A percentile compares a stretch with the other conserved stretches of the same genome.
These are phyloP conservation scores for Maniola jurtina DNA, from an alignment of 1,140 invertebrate genomes.

Conservation along the genomic window DNA sequence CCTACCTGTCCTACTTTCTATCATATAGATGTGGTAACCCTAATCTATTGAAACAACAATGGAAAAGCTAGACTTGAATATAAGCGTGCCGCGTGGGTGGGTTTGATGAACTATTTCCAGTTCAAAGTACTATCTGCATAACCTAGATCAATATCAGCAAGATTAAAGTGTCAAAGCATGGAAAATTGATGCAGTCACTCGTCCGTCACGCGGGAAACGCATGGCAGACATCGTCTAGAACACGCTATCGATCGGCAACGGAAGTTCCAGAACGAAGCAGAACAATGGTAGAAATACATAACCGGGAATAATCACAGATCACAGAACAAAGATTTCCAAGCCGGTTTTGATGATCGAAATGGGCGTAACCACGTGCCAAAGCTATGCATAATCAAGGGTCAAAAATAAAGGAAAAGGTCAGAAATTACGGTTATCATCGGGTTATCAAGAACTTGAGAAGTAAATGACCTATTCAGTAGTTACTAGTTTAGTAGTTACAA, in stretches of 20 bases:
- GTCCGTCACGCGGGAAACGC: constrained; percentile 24
- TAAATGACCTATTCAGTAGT: not conserved
- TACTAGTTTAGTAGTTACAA: not conserved
- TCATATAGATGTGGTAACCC: too few species aligned
- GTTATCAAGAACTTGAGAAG: not conserved
- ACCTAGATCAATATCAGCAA: too few species aligned
- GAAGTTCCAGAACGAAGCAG: constrained; percentile 28
- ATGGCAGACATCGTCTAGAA: constrained; percentile 29
- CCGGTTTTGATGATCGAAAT: not conserved
- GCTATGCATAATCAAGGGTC: not conserved
- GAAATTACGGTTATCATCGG: not conserved
- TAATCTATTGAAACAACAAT: too few species aligned
- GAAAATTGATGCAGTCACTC: too few species aligned
- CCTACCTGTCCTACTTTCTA: too few species aligned
- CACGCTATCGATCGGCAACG: constrained; percentile 13
- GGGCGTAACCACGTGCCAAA: not conserved
- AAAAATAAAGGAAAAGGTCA: not conserved
- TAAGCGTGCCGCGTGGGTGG: too few species aligned
- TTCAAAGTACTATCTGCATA: too few species aligned
- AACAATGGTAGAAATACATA: not conserved
- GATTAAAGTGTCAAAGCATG: too few species aligned
- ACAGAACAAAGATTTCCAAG: not conserved
- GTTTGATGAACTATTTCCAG: too few species aligned
- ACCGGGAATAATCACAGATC: not conserved
- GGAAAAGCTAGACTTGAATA: too few species aligned